Conservation (phyloP, 2,888 invertebrate species). For the Bruchidius siliquastri region DNA sequence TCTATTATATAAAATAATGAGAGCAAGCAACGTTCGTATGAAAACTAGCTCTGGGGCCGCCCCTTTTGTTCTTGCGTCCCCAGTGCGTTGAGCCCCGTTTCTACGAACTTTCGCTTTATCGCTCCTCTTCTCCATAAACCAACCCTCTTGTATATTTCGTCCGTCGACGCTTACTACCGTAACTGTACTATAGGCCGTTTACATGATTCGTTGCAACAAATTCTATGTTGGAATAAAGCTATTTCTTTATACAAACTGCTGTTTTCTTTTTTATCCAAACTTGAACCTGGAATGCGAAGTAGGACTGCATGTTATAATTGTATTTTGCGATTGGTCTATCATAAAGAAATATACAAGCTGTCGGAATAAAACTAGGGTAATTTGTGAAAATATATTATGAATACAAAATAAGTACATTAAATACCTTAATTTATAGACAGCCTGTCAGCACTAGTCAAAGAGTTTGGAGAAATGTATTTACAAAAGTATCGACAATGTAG, state of each 20-base stretch:
- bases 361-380: too few species aligned
- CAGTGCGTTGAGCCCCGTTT: neutral
- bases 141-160: neutral
- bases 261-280: neutral
- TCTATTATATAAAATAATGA: neutral
- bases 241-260: neutral
- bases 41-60: neutral
- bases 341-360: too few species aligned
- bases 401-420: neutral
- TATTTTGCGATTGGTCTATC: too few species aligned
- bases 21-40: neutral
- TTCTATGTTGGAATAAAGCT: neutral
- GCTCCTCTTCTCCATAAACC: neutral
- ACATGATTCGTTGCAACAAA: neutral
- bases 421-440: neutral
- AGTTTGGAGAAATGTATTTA: neutral
- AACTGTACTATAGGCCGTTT: neutral
- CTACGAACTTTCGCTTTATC: neutral
- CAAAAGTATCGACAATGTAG: neutral
- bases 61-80: neutral
- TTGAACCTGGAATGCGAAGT: too few species aligned
- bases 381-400: neutral
- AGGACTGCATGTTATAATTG: too few species aligned
- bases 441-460: neutral
- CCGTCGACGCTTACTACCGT: neutral